Conservation (phyloP, 2,113 vertebrate species). For the Aleadryas rufinucha region DNA sequence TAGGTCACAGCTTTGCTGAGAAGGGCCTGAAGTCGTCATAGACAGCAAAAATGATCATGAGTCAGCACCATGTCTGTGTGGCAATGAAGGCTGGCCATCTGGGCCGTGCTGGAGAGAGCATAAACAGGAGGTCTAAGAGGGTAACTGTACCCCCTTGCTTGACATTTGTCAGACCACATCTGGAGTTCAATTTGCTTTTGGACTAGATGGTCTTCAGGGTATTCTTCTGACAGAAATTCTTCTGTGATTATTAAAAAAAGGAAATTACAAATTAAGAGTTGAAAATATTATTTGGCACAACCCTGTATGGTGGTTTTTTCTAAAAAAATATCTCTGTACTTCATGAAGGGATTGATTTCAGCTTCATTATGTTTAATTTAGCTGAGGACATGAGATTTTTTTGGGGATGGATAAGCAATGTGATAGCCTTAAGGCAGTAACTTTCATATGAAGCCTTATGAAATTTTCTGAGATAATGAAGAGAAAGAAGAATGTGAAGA, state of each 20-base stretch:
- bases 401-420: neutral
- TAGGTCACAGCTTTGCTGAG: neutral
- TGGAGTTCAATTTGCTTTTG: neutral
- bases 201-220: neutral
- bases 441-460: neutral
- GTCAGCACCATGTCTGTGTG: neutral
- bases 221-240: neutral
- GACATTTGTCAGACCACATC: neutral
- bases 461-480: neutral
- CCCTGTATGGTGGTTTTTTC: rapidly evolving
- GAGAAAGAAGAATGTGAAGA: neutral
- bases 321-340: neutral
- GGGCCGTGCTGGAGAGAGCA: rapidly evolving
- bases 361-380: neutral
- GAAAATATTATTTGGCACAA: neutral
- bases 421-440: neutral
- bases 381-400: neutral
- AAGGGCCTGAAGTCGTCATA: neutral
- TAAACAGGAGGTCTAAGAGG: neutral
- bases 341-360: neutral
- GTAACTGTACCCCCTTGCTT: neutral
- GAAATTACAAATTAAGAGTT: neutral
- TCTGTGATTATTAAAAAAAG: neutral
- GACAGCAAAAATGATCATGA: neutral
- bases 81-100: neutral